A percentile compares a stretch with the other conserved stretches of the same genome.
phyloP scores from a whole-genome alignment of 2,797 vertebrate genomes.

The Leptatherina wallacei region DNA sequence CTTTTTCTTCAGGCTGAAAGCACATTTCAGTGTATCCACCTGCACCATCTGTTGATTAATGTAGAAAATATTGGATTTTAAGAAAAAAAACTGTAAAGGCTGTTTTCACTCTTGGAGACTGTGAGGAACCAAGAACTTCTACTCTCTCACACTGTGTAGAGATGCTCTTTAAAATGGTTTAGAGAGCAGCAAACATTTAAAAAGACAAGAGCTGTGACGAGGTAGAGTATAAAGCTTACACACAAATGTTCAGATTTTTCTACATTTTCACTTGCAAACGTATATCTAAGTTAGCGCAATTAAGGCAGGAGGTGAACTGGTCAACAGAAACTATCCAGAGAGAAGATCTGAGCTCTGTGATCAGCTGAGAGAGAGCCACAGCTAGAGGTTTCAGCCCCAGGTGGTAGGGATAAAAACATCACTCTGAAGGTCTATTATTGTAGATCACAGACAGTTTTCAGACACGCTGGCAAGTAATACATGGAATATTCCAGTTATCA shows the following conservation, averaged over 20 bases:
- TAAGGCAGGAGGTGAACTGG: background rate
- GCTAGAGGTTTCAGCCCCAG: conserved; percentile 47
- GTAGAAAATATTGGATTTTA: background rate
- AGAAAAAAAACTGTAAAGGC: background rate
- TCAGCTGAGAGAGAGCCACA: conserved; percentile 21
- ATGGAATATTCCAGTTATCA: conserved; percentile 68
- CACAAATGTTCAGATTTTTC: background rate
- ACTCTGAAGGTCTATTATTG: conserved; percentile 58
- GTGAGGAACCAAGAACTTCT: background rate
- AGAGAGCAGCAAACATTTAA: conserved; percentile 49
- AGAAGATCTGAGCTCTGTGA: conserved; percentile 11
- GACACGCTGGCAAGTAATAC: conserved; percentile 56
- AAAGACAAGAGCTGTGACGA: conserved; percentile 19
- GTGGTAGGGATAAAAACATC: conserved; percentile 68
- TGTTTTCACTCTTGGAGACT: conserved; percentile 3
- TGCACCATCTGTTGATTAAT: background rate
- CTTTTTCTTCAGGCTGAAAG: background rate
- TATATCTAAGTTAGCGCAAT: conserved; percentile 5
- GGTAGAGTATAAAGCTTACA: conserved; percentile 1
- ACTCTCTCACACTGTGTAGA: conserved; percentile 15
- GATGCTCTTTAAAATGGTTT: conserved; percentile 51
- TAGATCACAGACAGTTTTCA: conserved; percentile 58
- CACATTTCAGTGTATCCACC: background rate
- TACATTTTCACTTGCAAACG: conserved; percentile 12
- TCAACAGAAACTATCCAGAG: background rate